Conservation (phyloP, 2,113 vertebrate genomes). For the Geothlypis trichas region DNA sequence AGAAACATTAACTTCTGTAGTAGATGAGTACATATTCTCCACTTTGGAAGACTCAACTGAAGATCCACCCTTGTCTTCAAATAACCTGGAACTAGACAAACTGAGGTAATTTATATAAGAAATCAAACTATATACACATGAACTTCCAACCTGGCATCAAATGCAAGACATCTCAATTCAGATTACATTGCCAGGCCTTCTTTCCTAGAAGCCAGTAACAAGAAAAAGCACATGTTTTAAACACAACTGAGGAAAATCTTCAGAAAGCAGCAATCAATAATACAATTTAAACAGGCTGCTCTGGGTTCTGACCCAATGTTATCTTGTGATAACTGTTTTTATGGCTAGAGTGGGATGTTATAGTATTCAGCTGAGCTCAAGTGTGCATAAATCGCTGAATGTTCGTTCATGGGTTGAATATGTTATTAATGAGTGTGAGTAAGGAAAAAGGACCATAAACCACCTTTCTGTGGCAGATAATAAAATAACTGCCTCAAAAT, state of each 20-base stretch:
- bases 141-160: not conserved
- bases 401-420: not conserved
- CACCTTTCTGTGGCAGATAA: not conserved
- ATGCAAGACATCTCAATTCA: not conserved
- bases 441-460: slow-evolving; percentile 2
- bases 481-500: not conserved
- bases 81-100: not conserved
- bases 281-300: not conserved
- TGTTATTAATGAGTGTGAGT: slow-evolving; percentile 4
- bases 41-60: not conserved
- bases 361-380: not conserved
- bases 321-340: slow-evolving; percentile 36
- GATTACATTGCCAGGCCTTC: not conserved
- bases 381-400: not conserved
- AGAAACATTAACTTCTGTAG: not conserved
- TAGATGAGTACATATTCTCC: not conserved
- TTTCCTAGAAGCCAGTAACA: not conserved
- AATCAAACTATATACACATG: not conserved
- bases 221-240: not conserved
- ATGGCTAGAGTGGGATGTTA: not conserved
- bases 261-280: slow-evolving; percentile 8
- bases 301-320: not conserved
- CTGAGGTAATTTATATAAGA: not conserved
- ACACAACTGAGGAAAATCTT: not conserved
- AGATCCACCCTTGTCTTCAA: not conserved